Conservation (phyloP, 2,888 invertebrate genomes). For the Cryptocephalus primarius region DNA sequence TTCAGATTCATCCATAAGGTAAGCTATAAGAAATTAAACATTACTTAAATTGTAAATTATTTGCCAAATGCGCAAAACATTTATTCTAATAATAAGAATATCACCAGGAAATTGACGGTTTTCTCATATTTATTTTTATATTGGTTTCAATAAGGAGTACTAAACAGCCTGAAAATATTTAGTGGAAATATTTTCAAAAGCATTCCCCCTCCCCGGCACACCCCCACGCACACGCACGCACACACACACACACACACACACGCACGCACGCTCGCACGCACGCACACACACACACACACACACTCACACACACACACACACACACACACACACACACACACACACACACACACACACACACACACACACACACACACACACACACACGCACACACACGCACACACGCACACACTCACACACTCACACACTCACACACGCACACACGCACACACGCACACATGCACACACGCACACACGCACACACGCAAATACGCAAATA, state of each 20-base stretch:
- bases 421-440: not conserved
- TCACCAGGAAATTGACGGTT: no score
- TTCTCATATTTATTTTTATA: no score
- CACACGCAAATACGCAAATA: not conserved
- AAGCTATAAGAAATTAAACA: no score
- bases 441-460: constrained; percentile 1
- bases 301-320: not conserved
- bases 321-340: constrained; percentile 1
- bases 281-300: not conserved
- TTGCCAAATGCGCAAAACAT: no score
- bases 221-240: no score
- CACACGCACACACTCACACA: constrained; percentile 1
- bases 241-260: constrained; percentile 1
- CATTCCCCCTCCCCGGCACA: no score
- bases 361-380: constrained; percentile 1
- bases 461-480: constrained; percentile 1
- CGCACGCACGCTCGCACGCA: not conserved
- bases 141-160: no score
- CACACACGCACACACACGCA: constrained; percentile 1
- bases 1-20: no score
- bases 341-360: constrained; percentile 1
- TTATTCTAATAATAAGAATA: no score
- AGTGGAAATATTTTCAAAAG: no score
- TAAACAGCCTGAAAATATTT: no score
- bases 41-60: no score